phyloP scores from a whole-genome alignment of 2,888 invertebrate species.

The Pseudeuparius sepicola region DNA sequence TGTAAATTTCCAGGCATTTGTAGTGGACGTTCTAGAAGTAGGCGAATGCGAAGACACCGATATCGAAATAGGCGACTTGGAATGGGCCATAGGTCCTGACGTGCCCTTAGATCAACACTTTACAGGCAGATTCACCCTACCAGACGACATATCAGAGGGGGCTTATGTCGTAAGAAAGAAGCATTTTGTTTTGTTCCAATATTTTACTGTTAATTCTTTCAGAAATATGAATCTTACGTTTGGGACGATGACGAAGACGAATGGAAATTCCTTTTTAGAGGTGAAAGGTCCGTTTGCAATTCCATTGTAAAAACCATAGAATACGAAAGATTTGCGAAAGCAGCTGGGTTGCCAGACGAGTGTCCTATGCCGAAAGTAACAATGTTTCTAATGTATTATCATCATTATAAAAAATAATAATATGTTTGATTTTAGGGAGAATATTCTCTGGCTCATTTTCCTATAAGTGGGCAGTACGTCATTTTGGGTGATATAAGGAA shows the following conservation, averaged over 20 bases:
- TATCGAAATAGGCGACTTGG: constrained; percentile 12
- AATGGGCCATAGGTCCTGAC: constrained; percentile 8
- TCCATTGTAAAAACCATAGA: constrained; percentile 13
- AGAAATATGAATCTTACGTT: constrained; percentile 16
- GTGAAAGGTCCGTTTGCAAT: constrained; percentile 16
- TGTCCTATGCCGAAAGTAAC: constrained; percentile 17
- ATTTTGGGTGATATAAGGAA: constrained; percentile 16
- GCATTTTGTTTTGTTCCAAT: background rate
- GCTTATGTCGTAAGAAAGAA: constrained; percentile 14
- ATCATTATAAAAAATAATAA: too few species aligned
- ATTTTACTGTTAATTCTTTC: constrained; percentile 11
- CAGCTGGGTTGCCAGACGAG: constrained; percentile 12
- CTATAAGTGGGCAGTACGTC: constrained; percentile 18
- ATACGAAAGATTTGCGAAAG: constrained; percentile 11
- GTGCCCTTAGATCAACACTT: constrained; percentile 15
- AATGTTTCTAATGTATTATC: too few species aligned
- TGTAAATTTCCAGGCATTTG: constrained; percentile 14
- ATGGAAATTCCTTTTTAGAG: constrained; percentile 15
- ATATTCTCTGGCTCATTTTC: constrained; percentile 12
- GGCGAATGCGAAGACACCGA: constrained; percentile 11
- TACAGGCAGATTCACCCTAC: constrained; percentile 12
- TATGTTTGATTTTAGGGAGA: constrained; percentile 18
- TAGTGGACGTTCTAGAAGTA: constrained; percentile 17
- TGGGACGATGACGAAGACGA: constrained; percentile 13
- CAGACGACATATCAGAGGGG: constrained; percentile 12